phyloP scores from a whole-genome alignment of 1,140 invertebrate species.

The Gryllus bimaculatus region DNA sequence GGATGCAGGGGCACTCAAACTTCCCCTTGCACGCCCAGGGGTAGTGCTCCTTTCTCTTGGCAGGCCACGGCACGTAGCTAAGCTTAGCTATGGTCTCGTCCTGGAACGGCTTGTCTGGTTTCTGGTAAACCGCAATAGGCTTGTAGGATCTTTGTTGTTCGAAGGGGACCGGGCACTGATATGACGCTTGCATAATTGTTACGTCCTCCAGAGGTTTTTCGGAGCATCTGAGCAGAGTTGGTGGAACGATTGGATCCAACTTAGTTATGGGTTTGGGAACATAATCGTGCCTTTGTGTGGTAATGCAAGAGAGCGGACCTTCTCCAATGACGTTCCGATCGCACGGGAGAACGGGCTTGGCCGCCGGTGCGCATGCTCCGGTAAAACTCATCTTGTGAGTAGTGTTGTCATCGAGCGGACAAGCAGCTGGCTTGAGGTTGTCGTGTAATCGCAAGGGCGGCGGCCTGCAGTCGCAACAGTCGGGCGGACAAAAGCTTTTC shows the following conservation, averaged over 20 bases:
- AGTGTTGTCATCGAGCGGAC: neutral
- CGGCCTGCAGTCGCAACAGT: neutral
- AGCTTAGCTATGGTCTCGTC: neutral
- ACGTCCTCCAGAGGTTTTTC: neutral
- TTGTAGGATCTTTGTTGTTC: neutral
- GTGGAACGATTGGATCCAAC: neutral
- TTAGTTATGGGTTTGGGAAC: neutral
- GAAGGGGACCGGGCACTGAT: neutral
- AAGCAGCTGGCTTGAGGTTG: neutral
- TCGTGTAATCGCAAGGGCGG: neutral
- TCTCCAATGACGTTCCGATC: neutral
- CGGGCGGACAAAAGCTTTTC: neutral
- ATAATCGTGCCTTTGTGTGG: neutral
- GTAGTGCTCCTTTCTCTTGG: neutral
- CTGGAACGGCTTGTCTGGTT: neutral
- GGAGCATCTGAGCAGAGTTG: neutral
- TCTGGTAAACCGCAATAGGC: neutral
- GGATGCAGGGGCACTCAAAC: neutral
- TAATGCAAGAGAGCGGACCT: neutral
- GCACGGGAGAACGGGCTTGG: neutral
- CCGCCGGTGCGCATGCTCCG: neutral
- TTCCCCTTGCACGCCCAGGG: neutral
- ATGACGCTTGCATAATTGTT: neutral
- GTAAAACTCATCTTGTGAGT: neutral
- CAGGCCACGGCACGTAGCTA: neutral